Evolutionary conservation across 2,113 vertebrate species (phyloP).

Genomic region (Ciconia stormi): DNA sequence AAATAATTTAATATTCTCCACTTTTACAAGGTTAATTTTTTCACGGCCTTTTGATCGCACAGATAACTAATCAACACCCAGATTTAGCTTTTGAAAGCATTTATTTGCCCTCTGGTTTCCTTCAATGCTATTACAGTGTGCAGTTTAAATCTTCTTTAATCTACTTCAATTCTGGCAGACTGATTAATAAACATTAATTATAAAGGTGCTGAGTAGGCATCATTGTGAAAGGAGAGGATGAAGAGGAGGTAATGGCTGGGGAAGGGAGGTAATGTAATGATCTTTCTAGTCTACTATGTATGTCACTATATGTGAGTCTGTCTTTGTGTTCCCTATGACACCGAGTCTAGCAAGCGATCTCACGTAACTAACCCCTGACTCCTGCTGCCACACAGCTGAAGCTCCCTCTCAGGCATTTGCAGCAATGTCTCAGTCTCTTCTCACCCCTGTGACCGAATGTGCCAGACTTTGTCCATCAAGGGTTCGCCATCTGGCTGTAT

Average conservation of each 20-base stretch:
- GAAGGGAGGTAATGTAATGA: not conserved
- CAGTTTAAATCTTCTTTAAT: conserved; percentile 42
- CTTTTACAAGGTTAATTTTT: conserved; percentile 14
- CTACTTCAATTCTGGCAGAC: not conserved
- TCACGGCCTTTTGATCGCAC: not conserved
- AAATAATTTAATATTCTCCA: not conserved
- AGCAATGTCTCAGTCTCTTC: not conserved
- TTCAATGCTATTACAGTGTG: not conserved
- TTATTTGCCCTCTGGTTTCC: conserved; percentile 14
- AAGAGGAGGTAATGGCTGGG: not conserved
- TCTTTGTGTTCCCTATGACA: not conserved
- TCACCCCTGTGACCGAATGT: not conserved
- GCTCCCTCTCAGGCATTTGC: not conserved
- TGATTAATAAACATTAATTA: conserved; percentile 52
- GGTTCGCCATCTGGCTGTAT: not conserved
- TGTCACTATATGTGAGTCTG: not conserved
- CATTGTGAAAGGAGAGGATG: not conserved
- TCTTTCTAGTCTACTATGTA: not conserved
- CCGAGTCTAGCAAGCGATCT: not conserved
- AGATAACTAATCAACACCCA: not conserved
- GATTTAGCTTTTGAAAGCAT: not conserved
- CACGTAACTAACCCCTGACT: not conserved
- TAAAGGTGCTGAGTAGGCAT: conserved; percentile 32
- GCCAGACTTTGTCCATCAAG: not conserved
- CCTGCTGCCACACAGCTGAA: not conserved